These are phyloP conservation scores for Athrips mouffetella DNA, from an alignment of 2,888 invertebrate genomes.

Conservation along the genomic window DNA sequence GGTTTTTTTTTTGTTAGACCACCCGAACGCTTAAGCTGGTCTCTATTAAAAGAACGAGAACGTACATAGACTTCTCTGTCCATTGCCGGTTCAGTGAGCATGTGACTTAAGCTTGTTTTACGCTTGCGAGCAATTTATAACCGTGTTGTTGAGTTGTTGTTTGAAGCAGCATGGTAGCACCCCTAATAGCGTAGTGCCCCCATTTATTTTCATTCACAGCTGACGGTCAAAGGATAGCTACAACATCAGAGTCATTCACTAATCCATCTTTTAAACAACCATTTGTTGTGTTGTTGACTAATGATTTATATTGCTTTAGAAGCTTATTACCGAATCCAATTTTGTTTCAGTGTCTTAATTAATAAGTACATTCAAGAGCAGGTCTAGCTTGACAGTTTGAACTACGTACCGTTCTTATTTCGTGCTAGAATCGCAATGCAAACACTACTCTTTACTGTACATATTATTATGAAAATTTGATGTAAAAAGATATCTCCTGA, in stretches of 20 bases:
- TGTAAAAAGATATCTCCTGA: too few species aligned
- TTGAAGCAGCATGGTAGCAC: neutral
- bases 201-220: constrained; percentile 28
- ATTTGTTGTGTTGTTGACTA: neutral
- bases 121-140: neutral
- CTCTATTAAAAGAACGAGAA: neutral
- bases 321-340: neutral
- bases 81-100: neutral
- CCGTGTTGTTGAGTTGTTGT: neutral
- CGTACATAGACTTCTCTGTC: neutral
- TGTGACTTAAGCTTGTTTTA: neutral
- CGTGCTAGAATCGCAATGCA: too few species aligned
- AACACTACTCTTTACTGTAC: too few species aligned
- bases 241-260: neutral
- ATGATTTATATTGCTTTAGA: neutral
- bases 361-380: too few species aligned
- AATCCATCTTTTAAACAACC: neutral
- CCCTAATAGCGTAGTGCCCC: constrained; percentile 10
- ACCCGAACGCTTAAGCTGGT: constrained; percentile 44
- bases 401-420: too few species aligned
- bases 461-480: too few species aligned
- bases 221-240: constrained; percentile 14
- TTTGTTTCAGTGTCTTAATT: neutral
- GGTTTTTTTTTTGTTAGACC: constrained; percentile 50
- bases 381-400: too few species aligned